Evolutionary conservation across 1,140 invertebrate genomes (phyloP).

Genomic region (Bombus soroeensis): DNA sequence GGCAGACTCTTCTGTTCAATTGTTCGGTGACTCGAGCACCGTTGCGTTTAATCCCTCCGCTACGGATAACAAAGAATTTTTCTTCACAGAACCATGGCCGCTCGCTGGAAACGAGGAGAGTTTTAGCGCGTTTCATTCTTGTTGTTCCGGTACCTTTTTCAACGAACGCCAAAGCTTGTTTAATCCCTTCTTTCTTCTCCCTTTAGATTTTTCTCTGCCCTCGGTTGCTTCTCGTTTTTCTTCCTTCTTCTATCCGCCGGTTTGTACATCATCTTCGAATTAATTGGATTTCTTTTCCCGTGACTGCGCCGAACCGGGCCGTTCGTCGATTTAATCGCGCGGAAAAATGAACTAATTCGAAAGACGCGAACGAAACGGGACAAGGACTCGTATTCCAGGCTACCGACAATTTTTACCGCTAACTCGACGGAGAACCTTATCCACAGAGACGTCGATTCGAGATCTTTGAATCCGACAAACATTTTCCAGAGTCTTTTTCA

Average conservation of each 20-base stretch:
- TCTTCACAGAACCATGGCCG: constrained; percentile 17
- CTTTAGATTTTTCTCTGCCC: neutral
- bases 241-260: neutral
- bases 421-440: neutral
- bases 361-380: neutral
- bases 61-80: constrained; percentile 54
- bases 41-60: constrained; percentile 37
- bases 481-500: too few species aligned
- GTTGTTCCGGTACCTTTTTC: constrained; percentile 30
- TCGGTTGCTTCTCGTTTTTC: neutral
- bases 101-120: constrained; percentile 36
- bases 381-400: neutral
- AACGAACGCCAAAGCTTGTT: constrained; percentile 34
- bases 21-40: constrained; percentile 45
- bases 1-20: constrained; percentile 9
- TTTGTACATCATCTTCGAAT: constrained; percentile 47
- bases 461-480: too few species aligned
- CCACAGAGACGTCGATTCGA: too few species aligned
- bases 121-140: constrained; percentile 40
- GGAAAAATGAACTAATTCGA: constrained; percentile 36
- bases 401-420: neutral
- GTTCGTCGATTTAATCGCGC: constrained; percentile 33
- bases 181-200: constrained; percentile 7
- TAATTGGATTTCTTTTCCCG: constrained; percentile 51
- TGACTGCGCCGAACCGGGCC: neutral